Base-by-base conservation (phyloP, 2,797 vertebrate species). In the Hypotaenidia okinawae region DNA sequence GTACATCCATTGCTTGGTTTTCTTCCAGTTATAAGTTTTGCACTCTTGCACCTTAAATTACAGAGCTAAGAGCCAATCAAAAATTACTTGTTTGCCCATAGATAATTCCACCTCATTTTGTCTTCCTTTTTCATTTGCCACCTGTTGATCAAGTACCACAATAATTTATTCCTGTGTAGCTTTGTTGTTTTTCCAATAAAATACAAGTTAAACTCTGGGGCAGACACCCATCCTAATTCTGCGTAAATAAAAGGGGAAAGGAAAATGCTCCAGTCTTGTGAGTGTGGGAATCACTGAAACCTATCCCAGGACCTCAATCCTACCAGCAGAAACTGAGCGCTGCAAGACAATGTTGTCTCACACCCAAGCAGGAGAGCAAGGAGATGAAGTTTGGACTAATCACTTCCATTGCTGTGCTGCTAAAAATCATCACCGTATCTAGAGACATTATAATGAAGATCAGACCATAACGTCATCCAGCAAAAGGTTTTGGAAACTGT, bases 401-500 rank as follows among this genome's bases (percentile, higher is more conserved):
- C 11, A 15, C 19, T 2, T 23, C 58, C n/a, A 83, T 28, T 16
- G 32, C 55, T 39, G 33, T 43, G 1, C 19, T 41, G 43, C 64
- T 55, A 66, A 32, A 33, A 18, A 54, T 9, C 39, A 3, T 15
- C 39, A 27, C 37, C 41, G 14, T 7, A 24, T 8, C 33, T 45
- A 51, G 33, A 62, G 16, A 19, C 4, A 16, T 4, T 37, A 17
- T 70, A 13, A 47, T 6, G 18, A 78, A 66, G 52, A 83, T n/a
- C 27, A 77, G 28, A 37, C 9, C 0, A 0, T 10, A 70, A 58
- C 1, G 4, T 22, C n/a, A 75, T n/a, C 17, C 35, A 75, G 39
- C 17, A 55, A 67, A 52, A 52, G 14, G 3, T 25, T 27, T 2
- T 41, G 39, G 39, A 61, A 87, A 35, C 8, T 24, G 5, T 49